Evolutionary conservation across 2,888 invertebrate species (phyloP).

Genomic region (Boloria euphrosyne): DNA sequence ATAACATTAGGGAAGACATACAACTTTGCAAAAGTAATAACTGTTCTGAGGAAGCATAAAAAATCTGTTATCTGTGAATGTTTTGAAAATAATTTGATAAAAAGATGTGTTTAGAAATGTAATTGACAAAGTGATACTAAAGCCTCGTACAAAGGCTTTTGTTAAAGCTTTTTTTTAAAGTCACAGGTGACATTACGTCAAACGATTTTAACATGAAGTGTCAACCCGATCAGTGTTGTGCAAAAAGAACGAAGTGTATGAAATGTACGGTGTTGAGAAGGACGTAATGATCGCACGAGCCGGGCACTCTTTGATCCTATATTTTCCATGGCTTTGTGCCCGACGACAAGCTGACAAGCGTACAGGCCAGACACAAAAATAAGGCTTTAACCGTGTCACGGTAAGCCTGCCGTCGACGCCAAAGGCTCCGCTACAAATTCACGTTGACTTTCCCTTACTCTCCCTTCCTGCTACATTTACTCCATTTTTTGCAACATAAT

Average conservation of each 20-base stretch:
- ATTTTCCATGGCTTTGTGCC: conserved; percentile 80
- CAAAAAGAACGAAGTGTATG: conserved; percentile 21
- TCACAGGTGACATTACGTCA: conserved; percentile 23
- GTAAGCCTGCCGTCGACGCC: conserved; percentile 81
- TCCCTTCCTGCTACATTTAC: conserved; percentile 43
- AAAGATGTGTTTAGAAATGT: no score
- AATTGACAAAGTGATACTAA: background rate
- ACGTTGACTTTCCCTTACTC: conserved; percentile 70
- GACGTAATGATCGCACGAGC: conserved; percentile 57
- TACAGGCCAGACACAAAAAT: conserved; percentile 80
- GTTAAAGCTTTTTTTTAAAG: conserved; percentile 5
- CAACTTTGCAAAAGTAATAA: background rate
- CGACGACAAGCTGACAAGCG: conserved; percentile 78
- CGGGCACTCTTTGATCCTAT: conserved; percentile 78
- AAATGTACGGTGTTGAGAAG: conserved; percentile 35
- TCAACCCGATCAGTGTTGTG: conserved; percentile 22
- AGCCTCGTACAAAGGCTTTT: conserved; percentile 4
- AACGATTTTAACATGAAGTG: conserved; percentile 26
- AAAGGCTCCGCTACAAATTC: conserved; percentile 79
- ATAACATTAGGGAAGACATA: conserved; percentile 21
- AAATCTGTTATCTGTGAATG: no score
- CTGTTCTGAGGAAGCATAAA: no score
- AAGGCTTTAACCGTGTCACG: conserved; percentile 81
- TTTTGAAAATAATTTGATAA: no score
- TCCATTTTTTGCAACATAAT: conserved; percentile 32